Base-by-base conservation (phyloP, 1,140 invertebrate species). In the Andricus grossulariae region DNA sequence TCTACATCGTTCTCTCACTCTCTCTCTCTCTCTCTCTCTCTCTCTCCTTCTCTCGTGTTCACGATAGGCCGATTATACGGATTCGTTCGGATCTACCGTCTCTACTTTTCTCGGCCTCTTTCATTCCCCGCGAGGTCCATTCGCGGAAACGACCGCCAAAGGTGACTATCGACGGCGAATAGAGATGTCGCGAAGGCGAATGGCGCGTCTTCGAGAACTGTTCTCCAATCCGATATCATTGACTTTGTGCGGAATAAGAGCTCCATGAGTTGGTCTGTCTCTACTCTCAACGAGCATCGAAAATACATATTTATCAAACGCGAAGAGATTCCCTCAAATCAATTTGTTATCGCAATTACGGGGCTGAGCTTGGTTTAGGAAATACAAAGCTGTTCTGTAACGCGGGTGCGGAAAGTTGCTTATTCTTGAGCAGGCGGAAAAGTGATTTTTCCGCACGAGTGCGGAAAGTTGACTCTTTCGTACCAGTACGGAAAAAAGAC, bases 191-290 rank as follows among this genome's bases (percentile, higher is more conserved):
- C 76, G 72, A 81, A 76, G 76, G 82, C 82, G 77, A 79, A 77
- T 80, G 82, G 79, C 75, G 77, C 82, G 82, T 83, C 77, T 81
- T 83, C 79, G 79, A 80, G 71, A 83, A 77, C 76, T 55, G 73
- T 78, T 83, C 66, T 32, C 21, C 12, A 11, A 45, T 45, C 18
- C 54, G 18, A 55, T n/a, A 21, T 55, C 39, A 55, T 10, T 19
- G 10, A 55, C 12, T 10, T 10, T 45, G 7, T 45, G 39, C 7
- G 39, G 39, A 45, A 45, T 45, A 45, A 45, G 39, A 7, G 39
- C 39, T 11, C 39, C 10, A 45, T 45, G 39, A 45, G 39, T 45
- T 7, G 7, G 39, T 45, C 10, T 45, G 39, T 45, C 39, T 10
- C 10, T 45, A 45, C 39, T 45, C 39, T 45, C 39, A 45, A 45